A percentile compares a stretch with the other conserved stretches of the same genome.
Conservation (phyloP, 2,113 vertebrate genomes). For the Oriolus oriolus region DNA sequence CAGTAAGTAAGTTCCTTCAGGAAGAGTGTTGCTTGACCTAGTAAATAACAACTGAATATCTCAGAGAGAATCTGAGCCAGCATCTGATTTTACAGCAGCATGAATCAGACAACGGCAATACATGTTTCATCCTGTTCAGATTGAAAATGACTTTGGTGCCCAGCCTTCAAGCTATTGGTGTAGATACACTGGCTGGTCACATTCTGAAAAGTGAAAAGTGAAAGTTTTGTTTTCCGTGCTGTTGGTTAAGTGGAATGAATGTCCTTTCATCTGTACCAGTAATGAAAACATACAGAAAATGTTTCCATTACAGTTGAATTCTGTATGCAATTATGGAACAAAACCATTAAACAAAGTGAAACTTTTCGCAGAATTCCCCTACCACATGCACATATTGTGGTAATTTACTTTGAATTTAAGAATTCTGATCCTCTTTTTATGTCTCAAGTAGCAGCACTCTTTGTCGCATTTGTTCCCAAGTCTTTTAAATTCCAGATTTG, state of each 20-base stretch:
- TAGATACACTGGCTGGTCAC: not conserved
- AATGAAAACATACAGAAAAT: constrained; percentile 14
- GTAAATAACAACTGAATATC: not conserved
- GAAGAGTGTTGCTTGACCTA: not conserved
- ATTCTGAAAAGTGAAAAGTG: constrained; percentile 10
- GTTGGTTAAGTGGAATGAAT: not conserved
- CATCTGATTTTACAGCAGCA: not conserved
- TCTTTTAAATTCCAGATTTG: constrained; percentile 1
- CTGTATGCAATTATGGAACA: not conserved
- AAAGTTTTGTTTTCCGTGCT: not conserved
- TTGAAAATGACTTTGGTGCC: not conserved
- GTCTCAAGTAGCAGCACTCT: not conserved
- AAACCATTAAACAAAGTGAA: constrained; percentile 16
- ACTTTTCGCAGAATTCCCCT: constrained; percentile 11
- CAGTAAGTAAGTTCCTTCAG: not conserved
- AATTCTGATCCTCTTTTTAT: not conserved
- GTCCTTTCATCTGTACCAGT: not conserved
- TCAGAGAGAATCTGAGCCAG: not conserved
- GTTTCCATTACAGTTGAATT: not conserved
- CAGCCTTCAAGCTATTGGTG: not conserved
- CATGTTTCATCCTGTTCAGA: not conserved
- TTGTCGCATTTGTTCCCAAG: not conserved
- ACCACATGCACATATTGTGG: not conserved
- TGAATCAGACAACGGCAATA: not conserved
- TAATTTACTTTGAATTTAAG: not conserved